Percentiles rank a stretch among this genome's conserved stretches.
phyloP scores from a whole-genome alignment of 37 sponge, comb jelly and placozoan genomes.

The Cliona cf. orientalis region DNA sequence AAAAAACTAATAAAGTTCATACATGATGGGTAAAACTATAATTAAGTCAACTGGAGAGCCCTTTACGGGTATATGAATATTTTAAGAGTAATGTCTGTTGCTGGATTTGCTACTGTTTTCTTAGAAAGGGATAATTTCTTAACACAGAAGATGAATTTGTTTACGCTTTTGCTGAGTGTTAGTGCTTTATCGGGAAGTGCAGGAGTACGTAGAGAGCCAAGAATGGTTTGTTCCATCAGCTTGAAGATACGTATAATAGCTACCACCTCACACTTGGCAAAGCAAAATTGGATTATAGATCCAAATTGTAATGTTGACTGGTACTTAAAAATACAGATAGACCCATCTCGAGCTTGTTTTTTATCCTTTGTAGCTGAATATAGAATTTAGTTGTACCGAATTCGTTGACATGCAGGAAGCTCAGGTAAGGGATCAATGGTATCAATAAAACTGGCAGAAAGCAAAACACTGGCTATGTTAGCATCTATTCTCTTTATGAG shows the following conservation, averaged over 20 bases:
- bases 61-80: not conserved
- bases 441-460: not conserved
- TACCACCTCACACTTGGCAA: not conserved
- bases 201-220: not conserved
- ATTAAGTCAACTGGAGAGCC: not conserved
- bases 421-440: too few relatives aligned
- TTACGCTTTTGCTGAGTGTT: not conserved
- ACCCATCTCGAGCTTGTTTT: not conserved
- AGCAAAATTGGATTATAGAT: conserved; percentile 1
- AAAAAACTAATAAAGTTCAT: not conserved
- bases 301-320: not conserved
- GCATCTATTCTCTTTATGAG: not conserved
- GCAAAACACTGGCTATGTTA: not conserved
- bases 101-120: not conserved
- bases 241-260: not conserved
- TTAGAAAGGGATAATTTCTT: too few relatives aligned
- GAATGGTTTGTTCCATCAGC: not conserved
- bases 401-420: not conserved
- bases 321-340: not conserved
- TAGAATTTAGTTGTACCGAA: not conserved
- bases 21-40: not conserved
- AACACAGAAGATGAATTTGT: not conserved
- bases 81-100: not conserved
- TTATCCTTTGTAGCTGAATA: not conserved
- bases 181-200: not conserved